Conservation (phyloP, 2,888 invertebrate genomes). For the Plebejus argus region DNA sequence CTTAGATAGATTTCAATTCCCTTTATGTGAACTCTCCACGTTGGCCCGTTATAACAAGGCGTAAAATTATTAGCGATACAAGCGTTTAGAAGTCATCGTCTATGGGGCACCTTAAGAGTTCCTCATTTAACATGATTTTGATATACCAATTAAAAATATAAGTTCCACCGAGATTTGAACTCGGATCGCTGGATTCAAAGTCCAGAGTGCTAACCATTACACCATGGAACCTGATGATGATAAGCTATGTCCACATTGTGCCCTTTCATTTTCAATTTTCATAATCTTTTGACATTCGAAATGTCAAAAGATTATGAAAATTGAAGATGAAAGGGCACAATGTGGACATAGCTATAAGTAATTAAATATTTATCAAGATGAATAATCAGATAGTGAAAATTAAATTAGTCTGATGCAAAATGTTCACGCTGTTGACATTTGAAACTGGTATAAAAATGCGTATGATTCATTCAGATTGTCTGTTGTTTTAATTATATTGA, state of each 20-base stretch:
- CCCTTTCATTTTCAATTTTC: too few species aligned
- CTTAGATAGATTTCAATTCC: too few species aligned
- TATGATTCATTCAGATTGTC: not conserved
- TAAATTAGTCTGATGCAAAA: not conserved
- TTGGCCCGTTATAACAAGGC: too few species aligned
- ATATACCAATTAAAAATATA: constrained; percentile 32
- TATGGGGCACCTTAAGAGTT: too few species aligned
- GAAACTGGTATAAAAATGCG: not conserved
- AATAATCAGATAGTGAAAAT: not conserved
- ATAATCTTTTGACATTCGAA: too few species aligned
- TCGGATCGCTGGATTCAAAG: constrained; percentile 92
- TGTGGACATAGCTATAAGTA: constrained; percentile 71
- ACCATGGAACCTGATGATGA: constrained; percentile 85
- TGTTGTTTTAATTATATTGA: not conserved
- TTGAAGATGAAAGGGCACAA: too few species aligned
- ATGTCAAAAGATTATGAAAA: too few species aligned
- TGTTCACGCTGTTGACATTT: not conserved
- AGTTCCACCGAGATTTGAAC: constrained; percentile 92
- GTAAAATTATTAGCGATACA: too few species aligned
- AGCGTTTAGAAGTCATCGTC: too few species aligned
- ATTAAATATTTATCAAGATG: not conserved
- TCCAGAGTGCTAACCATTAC: constrained; percentile 92
- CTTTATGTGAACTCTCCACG: too few species aligned
- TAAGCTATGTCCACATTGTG: too few species aligned
- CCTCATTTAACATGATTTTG: not conserved